These are phyloP conservation scores for Chionodraco myersi DNA, from an alignment of 2,113 vertebrate genomes.

Conservation along the genomic window DNA sequence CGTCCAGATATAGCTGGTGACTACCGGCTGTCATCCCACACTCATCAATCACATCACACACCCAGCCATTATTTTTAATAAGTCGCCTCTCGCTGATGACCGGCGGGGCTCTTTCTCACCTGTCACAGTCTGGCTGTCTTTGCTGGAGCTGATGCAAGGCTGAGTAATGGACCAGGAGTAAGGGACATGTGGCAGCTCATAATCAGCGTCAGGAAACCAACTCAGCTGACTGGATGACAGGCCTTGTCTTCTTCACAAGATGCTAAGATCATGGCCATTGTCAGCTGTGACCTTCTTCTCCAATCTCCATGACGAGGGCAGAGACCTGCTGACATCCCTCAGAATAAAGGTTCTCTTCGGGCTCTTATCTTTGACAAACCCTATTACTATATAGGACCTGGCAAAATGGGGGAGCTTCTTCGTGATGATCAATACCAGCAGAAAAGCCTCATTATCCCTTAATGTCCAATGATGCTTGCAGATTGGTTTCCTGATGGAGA, in stretches of 20 bases:
- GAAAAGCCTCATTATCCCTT: conserved; percentile 36
- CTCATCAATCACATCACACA: conserved; percentile 72
- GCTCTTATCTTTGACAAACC: conserved; percentile 17
- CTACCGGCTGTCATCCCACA: conserved; percentile 45
- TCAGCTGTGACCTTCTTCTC: background rate
- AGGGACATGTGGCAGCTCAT: conserved; percentile 49
- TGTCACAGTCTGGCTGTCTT: conserved; percentile 57
- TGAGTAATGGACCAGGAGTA: conserved; percentile 56
- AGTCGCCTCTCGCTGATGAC: conserved; percentile 50
- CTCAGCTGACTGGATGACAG: conserved; percentile 39
- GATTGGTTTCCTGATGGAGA: conserved; percentile 24
- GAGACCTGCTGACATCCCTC: background rate
- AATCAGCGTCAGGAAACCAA: conserved; percentile 51
- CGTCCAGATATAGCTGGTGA: conserved; percentile 59
- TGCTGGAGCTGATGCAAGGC: conserved; percentile 47
- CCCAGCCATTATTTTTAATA: conserved; percentile 73
- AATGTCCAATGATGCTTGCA: conserved; percentile 29
- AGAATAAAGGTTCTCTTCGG: background rate
- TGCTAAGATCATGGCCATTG: background rate
- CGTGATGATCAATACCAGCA: conserved; percentile 41
- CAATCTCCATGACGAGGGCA: background rate
- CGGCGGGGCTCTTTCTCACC: conserved; percentile 41
- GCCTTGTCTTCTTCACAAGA: conserved; percentile 17
- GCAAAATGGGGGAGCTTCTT: conserved; percentile 33
- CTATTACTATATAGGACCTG: conserved; percentile 11